A percentile compares a stretch with the other conserved stretches of the same genome.
Conservation (phyloP, 2,113 vertebrate species). For the Trogon melanurus region DNA sequence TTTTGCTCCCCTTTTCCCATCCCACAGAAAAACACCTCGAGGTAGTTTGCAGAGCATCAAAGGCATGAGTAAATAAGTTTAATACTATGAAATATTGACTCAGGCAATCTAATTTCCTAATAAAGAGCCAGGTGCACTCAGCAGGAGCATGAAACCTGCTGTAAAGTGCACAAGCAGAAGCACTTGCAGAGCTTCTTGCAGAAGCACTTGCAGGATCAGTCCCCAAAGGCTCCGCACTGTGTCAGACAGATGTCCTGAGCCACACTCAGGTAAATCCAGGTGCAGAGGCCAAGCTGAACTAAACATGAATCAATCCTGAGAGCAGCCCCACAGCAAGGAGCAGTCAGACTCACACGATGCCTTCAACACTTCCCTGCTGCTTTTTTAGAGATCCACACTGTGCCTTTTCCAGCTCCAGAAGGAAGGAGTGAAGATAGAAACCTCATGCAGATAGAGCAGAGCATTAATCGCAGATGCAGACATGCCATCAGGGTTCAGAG, state of each 20-base stretch:
- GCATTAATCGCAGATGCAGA: not conserved
- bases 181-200: not conserved
- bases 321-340: not conserved
- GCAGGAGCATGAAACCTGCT: not conserved
- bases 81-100: not conserved
- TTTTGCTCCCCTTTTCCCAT: not conserved
- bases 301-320: not conserved
- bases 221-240: not conserved
- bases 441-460: not conserved
- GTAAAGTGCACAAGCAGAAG: not conserved
- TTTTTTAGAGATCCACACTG: not conserved
- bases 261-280: not conserved
- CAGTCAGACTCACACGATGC: not conserved
- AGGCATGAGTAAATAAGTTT: not conserved
- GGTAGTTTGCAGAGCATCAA: not conserved
- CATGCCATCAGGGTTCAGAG: constrained; percentile 1
- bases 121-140: not conserved
- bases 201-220: not conserved
- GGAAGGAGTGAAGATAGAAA: not conserved
- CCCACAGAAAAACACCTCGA: not conserved
- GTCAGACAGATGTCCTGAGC: not conserved
- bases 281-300: not conserved
- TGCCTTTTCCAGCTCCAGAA: not conserved
- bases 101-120: not conserved
- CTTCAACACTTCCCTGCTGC: not conserved